Evolutionary conservation across 2,797 vertebrate genomes (phyloP).

Genomic region (Anguilla pacifica): DNA sequence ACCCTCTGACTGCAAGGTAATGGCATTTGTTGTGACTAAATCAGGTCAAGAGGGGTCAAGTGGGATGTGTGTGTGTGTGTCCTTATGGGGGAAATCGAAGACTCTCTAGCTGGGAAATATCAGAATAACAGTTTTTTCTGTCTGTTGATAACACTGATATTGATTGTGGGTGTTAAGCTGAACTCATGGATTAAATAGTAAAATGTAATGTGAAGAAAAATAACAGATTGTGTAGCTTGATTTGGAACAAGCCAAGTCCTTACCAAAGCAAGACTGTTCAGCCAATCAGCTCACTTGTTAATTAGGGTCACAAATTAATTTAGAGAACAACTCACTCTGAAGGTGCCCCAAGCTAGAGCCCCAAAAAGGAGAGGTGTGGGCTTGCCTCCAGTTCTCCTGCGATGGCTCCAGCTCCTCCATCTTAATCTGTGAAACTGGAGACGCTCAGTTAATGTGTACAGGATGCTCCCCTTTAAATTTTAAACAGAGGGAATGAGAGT

Average conservation of each 20-base stretch:
- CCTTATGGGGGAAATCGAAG: background rate
- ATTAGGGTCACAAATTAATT: background rate
- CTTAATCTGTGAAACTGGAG: slow-evolving; percentile 37
- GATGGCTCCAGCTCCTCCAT: background rate
- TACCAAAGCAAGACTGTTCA: background rate
- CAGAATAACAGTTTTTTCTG: background rate
- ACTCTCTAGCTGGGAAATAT: no score
- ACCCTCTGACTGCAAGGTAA: slow-evolving; percentile 42
- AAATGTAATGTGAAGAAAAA: background rate
- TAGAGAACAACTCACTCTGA: background rate
- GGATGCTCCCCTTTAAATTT: slow-evolving; percentile 66
- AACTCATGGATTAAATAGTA: background rate
- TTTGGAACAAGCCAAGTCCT: no score
- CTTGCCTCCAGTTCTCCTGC: background rate
- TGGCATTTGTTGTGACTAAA: slow-evolving; percentile 39
- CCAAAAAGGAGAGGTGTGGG: no score
- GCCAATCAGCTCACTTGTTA: background rate
- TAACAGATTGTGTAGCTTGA: no score
- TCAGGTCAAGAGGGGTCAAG: slow-evolving; percentile 24
- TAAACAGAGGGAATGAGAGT: slow-evolving; percentile 61
- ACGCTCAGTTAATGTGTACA: slow-evolving; percentile 54
- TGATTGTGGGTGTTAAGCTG: no score
- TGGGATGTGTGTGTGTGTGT: background rate
- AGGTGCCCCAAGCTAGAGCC: no score
- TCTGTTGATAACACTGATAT: background rate